phyloP scores from a whole-genome alignment of 2,888 invertebrate species.

The Apantesis nais region DNA sequence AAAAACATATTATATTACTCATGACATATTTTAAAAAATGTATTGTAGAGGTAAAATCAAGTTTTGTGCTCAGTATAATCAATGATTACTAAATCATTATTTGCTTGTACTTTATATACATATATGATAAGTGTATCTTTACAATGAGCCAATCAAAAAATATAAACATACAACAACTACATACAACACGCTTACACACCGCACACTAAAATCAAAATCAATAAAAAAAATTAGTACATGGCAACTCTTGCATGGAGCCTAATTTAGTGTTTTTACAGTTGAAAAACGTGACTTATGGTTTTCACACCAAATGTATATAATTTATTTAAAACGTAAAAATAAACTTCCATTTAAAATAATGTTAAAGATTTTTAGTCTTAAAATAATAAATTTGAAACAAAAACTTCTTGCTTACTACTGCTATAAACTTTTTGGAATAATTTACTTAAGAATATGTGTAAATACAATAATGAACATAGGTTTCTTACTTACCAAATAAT shows the following conservation, averaged over 20 bases:
- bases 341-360: neutral
- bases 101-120: neutral
- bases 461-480: constrained; percentile 8
- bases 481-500: constrained; percentile 90
- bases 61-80: neutral
- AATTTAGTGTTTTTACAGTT: neutral
- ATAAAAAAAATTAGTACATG: neutral
- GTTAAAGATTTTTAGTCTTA: neutral
- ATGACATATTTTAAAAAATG: neutral
- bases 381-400: neutral
- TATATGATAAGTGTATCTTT: neutral
- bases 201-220: neutral
- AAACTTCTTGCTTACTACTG: neutral
- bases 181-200: neutral
- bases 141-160: neutral
- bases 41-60: neutral
- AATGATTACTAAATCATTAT: neutral
- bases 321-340: neutral
- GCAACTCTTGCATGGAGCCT: neutral
- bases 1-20: neutral
- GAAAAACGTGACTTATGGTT: neutral
- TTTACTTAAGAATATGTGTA: constrained; percentile 14
- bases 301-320: neutral
- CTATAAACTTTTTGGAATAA: constrained; percentile 12
- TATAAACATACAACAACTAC: neutral